Evolutionary conservation across 2,888 invertebrate species (phyloP), one percentile per base, ranked within the genome.

Genomic region (Tanytarsus gracilentus): DNA sequence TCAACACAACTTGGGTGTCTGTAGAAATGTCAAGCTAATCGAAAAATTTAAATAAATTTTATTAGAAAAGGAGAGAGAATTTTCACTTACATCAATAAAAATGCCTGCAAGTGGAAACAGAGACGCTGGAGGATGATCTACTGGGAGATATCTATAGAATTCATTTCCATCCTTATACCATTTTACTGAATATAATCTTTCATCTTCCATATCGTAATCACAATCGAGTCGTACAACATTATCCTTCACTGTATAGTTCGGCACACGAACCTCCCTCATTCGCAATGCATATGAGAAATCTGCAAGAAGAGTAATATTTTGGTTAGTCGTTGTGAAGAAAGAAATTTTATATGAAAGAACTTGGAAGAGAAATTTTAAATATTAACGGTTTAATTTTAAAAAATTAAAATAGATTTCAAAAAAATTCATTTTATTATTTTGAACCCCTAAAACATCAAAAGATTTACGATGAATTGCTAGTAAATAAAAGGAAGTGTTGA

Each of bases 151-250:
- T 66, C 91, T 79, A 77, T 88, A 91, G 77, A 91, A 90, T 76
- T 91, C 91, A 72, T 86, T 83, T 67, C 89, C 90, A 71, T 90
- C 89, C 74, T 90, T 91, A 77, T 91, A 91, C 91, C 91, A 92
- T 77, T 91, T 91, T 69, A 91, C 90, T 48, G 90, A 90, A 74
- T 91, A 91, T 51, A 91, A 79, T 58, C 82, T 82, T 71, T 91
- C 90, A 3, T 82, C 83, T 66, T 88, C 88, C 70, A 92, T 78
- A 71, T 87, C 84, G 78, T 88, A 92, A 69, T 85, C 83, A 73
- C 91, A 91, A 64, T 87, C 86, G 67, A 92, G 76, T 65, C 81
- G 78, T 52, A 87, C 86, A 66, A 83, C 80, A 69, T 85, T 82
- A 66, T 87, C 87, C 66, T 85, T 78, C 56, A 88, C 84, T 67